Evolutionary conservation across 2,113 vertebrate genomes (phyloP).

Genomic region (Catharus bicknelli): DNA sequence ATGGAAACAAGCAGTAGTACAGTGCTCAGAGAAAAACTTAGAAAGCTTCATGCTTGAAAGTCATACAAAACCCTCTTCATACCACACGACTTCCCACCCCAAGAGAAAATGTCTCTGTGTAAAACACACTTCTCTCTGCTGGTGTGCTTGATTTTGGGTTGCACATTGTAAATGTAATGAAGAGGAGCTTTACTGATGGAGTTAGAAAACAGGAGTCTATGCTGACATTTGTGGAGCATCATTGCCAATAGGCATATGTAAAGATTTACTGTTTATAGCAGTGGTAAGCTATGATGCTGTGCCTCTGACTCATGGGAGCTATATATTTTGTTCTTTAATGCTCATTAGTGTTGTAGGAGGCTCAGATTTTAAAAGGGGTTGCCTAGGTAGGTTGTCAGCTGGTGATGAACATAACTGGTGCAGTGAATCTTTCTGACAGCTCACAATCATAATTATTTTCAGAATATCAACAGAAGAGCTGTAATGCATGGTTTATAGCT

Average conservation of each 20-base stretch:
- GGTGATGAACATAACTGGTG: slow-evolving; percentile 36
- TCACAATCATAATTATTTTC: slow-evolving; percentile 55
- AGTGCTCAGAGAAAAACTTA: not conserved
- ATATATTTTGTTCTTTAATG: slow-evolving; percentile 35
- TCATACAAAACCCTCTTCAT: not conserved
- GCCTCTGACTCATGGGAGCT: slow-evolving; percentile 18
- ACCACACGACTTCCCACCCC: not conserved
- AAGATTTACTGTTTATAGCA: slow-evolving; percentile 65
- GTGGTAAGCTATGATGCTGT: slow-evolving; percentile 16
- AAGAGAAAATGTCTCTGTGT: not conserved
- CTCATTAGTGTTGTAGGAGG: slow-evolving; percentile 40
- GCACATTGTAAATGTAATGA: not conserved
- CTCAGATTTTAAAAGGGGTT: slow-evolving; percentile 45
- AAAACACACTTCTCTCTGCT: not conserved
- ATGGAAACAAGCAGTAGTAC: not conserved
- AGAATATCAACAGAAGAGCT: slow-evolving; percentile 53
- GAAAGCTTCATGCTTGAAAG: not conserved
- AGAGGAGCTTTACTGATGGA: slow-evolving; percentile 14
- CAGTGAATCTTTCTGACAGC: slow-evolving; percentile 46
- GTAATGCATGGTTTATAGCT: slow-evolving; percentile 31
- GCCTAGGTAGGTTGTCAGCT: slow-evolving; percentile 27
- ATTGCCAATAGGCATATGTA: slow-evolving; percentile 23
- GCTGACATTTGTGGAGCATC: slow-evolving; percentile 50
- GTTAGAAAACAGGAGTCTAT: not conserved
- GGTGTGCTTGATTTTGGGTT: not conserved